phyloP scores from a whole-genome alignment of 2,797 vertebrate species.

The Yasuhikotakia modesta region DNA sequence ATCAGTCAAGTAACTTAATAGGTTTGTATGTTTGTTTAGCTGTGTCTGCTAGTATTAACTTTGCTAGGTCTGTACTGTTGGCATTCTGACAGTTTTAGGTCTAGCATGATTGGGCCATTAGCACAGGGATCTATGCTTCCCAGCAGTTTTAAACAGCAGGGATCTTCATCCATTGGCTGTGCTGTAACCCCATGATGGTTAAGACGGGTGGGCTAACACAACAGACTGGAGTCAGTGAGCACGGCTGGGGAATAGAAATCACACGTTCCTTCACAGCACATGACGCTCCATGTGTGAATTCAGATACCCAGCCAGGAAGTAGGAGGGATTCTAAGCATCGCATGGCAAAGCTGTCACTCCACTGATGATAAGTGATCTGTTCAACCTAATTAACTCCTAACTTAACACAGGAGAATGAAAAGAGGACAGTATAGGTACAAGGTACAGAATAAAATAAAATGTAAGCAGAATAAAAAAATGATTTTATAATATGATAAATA shows the following conservation, averaged over 20 bases:
- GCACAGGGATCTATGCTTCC: conserved; percentile 25
- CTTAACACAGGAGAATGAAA: conserved; percentile 3
- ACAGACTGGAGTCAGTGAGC: not conserved
- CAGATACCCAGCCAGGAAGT: not conserved
- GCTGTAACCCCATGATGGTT: conserved; percentile 22
- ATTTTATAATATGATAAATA: too few species aligned
- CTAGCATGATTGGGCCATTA: conserved; percentile 33
- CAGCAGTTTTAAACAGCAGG: conserved; percentile 33
- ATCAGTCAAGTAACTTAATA: too few species aligned
- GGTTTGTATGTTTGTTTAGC: conserved; percentile 36
- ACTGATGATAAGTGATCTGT: not conserved
- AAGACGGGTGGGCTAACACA: not conserved
- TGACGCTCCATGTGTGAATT: not conserved
- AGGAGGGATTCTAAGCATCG: not conserved
- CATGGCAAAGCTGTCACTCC: conserved; percentile 25
- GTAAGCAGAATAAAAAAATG: not conserved
- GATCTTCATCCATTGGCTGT: conserved; percentile 35
- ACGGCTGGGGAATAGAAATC: not conserved
- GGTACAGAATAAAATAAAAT: too few species aligned
- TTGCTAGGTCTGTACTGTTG: not conserved
- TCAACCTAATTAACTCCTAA: conserved; percentile 13
- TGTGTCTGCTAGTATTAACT: conserved; percentile 15
- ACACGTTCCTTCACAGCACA: not conserved
- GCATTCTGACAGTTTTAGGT: conserved; percentile 7
- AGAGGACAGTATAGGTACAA: too few species aligned